phyloP scores from a whole-genome alignment of 2,888 invertebrate species.

The Anoplius nigerrimus region DNA sequence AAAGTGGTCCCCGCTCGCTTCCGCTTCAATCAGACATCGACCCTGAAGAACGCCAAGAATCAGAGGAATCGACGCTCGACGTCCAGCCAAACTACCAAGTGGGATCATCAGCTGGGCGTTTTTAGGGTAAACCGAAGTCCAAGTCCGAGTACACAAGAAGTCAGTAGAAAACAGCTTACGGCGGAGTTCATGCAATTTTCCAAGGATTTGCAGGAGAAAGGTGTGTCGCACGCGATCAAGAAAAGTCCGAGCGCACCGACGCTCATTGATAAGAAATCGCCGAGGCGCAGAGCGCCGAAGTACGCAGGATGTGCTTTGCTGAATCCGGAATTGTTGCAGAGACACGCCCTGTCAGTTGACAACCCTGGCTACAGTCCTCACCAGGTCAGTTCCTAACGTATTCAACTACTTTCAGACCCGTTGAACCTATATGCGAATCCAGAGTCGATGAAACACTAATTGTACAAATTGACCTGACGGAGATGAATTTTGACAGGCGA shows the following conservation, averaged over 20 bases:
- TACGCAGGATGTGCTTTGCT: conserved; percentile 78
- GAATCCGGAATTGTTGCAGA: conserved; percentile 81
- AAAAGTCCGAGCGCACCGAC: conserved; percentile 81
- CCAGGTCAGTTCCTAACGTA: conserved; percentile 46
- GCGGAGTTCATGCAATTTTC: conserved; percentile 73
- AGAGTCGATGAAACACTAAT: background rate
- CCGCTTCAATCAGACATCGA: conserved; percentile 66
- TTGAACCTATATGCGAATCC: no score
- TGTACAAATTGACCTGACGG: no score
- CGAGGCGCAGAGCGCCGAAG: conserved; percentile 62
- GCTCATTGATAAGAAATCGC: conserved; percentile 74
- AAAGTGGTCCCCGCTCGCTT: conserved; percentile 90
- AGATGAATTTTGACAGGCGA: conserved; percentile 32
- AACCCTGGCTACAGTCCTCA: conserved; percentile 78
- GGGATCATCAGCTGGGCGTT: conserved; percentile 83
- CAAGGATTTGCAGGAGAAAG: conserved; percentile 66
- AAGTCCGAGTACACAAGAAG: conserved; percentile 75
- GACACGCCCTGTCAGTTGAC: conserved; percentile 90
- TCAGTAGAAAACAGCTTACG: conserved; percentile 66
- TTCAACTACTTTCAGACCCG: no score
- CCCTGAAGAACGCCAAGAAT: conserved; percentile 62
- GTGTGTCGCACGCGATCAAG: conserved; percentile 66
- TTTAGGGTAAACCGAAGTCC: conserved; percentile 77
- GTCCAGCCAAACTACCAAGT: conserved; percentile 77
- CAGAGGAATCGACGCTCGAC: conserved; percentile 75